phyloP scores from a whole-genome alignment of 2,797 vertebrate genomes.

The Distichodus sexfasciatus region DNA sequence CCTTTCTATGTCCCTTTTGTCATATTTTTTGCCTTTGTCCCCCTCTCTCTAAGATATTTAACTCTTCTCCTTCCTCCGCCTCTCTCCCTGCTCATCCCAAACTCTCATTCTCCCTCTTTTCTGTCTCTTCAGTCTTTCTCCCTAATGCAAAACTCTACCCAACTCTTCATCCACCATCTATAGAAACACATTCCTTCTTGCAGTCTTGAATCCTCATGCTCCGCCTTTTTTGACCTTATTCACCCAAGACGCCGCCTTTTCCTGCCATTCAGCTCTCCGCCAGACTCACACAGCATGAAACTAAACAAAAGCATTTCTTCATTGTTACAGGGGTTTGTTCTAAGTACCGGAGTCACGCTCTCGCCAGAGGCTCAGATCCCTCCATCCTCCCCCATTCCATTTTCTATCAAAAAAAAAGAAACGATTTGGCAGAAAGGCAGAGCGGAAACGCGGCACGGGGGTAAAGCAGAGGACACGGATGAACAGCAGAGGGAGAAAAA shows the following conservation, averaged over 20 bases:
- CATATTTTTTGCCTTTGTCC: too few species aligned
- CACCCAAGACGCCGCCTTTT: conserved; percentile 1
- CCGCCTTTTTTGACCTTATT: background rate
- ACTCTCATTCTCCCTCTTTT: background rate
- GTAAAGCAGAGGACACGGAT: background rate
- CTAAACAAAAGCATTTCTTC: background rate
- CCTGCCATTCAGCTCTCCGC: conserved; percentile 1
- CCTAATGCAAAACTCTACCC: background rate
- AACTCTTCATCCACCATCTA: background rate
- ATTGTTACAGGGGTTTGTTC: background rate
- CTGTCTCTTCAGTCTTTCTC: too few species aligned
- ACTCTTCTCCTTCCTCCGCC: too few species aligned
- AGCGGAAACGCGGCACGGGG: background rate
- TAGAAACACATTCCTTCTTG: conserved; percentile 4
- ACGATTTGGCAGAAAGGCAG: conserved; percentile 24
- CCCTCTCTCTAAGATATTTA: too few species aligned
- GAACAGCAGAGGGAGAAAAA: conserved; percentile 44
- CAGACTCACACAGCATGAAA: too few species aligned
- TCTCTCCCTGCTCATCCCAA: too few species aligned
- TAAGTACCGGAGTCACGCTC: conserved; percentile 8
- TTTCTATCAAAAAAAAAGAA: conserved; percentile 20
- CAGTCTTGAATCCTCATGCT: background rate
- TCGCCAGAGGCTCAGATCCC: background rate
- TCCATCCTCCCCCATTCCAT: background rate
- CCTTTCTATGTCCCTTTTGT: too few species aligned